These are phyloP conservation scores for Homarus americanus DNA, from an alignment of 1,140 invertebrate genomes.

Conservation along the genomic window DNA sequence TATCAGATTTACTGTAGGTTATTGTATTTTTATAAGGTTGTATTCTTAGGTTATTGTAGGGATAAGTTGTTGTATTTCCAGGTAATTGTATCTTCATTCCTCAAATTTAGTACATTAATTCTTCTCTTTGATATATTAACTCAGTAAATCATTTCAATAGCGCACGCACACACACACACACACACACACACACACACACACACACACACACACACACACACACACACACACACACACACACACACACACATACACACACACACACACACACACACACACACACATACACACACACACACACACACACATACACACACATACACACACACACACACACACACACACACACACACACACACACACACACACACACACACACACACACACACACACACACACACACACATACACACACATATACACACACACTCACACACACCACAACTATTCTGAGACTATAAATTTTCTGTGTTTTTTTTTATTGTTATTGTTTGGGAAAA, in stretches of 20 bases:
- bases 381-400: conserved; percentile 9
- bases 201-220: neutral
- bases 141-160: neutral
- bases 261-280: neutral
- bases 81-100: neutral
- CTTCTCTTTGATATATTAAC: neutral
- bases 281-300: neutral
- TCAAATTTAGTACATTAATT: neutral
- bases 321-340: conserved; percentile 27
- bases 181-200: neutral
- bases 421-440: too few relatives aligned
- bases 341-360: conserved; percentile 39
- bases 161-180: conserved; percentile 9
- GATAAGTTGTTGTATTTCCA: too few relatives aligned
- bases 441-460: neutral
- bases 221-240: neutral
- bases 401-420: conserved; percentile 1
- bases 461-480: neutral
- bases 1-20: neutral
- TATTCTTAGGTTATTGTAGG: neutral
- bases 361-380: conserved; percentile 39
- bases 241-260: neutral
- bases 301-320: neutral
- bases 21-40: neutral
- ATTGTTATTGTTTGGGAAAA: neutral